Conservation (phyloP, 1,140 invertebrate species). For the Drosophila sulfurigaster region DNA sequence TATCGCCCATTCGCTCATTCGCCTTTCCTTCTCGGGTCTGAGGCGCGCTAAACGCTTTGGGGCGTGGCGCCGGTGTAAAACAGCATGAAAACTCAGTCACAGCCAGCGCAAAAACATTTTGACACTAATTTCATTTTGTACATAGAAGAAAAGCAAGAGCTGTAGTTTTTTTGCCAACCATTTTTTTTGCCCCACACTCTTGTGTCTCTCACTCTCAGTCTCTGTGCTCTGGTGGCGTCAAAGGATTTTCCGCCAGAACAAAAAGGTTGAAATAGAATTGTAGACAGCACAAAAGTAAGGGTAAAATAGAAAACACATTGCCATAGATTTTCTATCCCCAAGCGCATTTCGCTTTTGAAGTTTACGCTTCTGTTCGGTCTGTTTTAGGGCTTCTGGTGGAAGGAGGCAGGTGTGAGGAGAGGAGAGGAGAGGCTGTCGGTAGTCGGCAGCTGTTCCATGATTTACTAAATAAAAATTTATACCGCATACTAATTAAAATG, state of each 20-base stretch:
- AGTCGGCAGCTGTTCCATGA: slow-evolving; percentile 47
- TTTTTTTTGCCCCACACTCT: background rate
- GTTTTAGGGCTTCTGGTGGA: background rate
- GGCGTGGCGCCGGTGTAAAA: slow-evolving; percentile 80
- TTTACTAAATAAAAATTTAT: slow-evolving; percentile 71
- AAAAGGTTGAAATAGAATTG: slow-evolving; percentile 79
- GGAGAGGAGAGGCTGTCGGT: too few relatives aligned
- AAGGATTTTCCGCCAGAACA: slow-evolving; percentile 70
- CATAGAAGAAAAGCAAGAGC: slow-evolving; percentile 73
- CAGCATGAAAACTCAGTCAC: slow-evolving; percentile 81
- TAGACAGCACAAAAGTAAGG: slow-evolving; percentile 56
- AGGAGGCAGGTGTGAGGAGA: too few relatives aligned
- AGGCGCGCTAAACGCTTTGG: slow-evolving; percentile 79
- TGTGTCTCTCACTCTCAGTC: background rate
- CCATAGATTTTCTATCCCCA: slow-evolving; percentile 47
- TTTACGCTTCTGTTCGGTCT: slow-evolving; percentile 31
- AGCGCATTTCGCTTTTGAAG: slow-evolving; percentile 67
- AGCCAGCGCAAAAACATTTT: slow-evolving; percentile 81
- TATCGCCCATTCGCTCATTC: slow-evolving; percentile 79
- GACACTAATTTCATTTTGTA: slow-evolving; percentile 83
- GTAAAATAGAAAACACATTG: slow-evolving; percentile 77
- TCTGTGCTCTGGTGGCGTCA: slow-evolving; percentile 65
- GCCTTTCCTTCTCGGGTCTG: slow-evolving; percentile 55
- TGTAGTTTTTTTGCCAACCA: slow-evolving; percentile 23
- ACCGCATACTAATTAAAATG: slow-evolving; percentile 76